Percentiles rank a stretch among this genome's conserved stretches.
phyloP scores from a whole-genome alignment of 2,797 vertebrate species.

The Onychomys leucogaster region DNA sequence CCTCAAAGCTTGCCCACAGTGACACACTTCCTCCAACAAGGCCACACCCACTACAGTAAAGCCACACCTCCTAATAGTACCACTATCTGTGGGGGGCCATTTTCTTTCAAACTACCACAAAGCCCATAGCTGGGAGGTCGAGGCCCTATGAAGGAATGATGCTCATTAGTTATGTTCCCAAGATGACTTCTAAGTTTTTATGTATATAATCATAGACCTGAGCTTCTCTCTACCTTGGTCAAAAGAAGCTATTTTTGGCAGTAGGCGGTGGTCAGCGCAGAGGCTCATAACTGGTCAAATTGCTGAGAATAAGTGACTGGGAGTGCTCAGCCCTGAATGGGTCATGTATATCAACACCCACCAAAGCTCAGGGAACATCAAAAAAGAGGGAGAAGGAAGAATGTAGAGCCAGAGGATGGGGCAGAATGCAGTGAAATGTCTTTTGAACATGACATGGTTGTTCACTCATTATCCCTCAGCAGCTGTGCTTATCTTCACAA shows the following conservation, averaged over 20 bases:
- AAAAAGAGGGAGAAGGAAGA: not conserved
- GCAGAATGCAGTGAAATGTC: not conserved
- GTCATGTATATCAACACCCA: not conserved
- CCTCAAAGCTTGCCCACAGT: no score
- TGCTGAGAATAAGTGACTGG: not conserved
- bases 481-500: not conserved
- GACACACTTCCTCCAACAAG: no score
- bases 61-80: no score
- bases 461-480: not conserved
- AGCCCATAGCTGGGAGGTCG: not conserved
- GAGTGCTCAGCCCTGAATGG: not conserved
- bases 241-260: not conserved
- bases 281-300: not conserved
- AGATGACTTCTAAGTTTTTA: not conserved
- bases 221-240: not conserved
- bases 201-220: not conserved
- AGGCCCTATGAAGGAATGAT: not conserved
- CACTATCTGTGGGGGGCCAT: no score
- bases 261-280: not conserved
- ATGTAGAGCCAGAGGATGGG: not conserved
- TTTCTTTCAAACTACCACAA: no score
- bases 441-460: not conserved
- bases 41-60: no score
- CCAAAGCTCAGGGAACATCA: not conserved
- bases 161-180: not conserved